phyloP scores from a whole-genome alignment of 2,888 invertebrate species.

The Drosophila meridionalis region DNA sequence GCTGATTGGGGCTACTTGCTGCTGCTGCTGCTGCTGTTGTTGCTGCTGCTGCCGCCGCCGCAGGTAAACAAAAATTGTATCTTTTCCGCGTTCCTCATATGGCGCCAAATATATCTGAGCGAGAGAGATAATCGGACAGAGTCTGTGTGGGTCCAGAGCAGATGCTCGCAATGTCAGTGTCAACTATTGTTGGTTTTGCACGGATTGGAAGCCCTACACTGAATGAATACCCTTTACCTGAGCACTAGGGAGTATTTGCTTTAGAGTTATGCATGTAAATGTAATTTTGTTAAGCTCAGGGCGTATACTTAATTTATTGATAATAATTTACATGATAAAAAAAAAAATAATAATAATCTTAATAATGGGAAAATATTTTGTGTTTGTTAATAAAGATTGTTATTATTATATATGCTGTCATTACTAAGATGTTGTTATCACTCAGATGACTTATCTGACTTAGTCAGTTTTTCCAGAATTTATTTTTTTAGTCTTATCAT shows the following conservation, averaged over 20 bases:
- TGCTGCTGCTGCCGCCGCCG: slow-evolving; percentile 12
- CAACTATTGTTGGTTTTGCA: slow-evolving; percentile 54
- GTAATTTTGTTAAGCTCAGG: background rate
- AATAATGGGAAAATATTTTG: background rate
- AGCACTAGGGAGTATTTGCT: background rate
- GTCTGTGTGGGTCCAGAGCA: slow-evolving; percentile 32
- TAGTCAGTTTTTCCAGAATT: background rate
- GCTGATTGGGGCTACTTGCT: slow-evolving; percentile 12
- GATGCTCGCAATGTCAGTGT: slow-evolving; percentile 70
- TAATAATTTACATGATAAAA: background rate
- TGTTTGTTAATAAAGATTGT: background rate
- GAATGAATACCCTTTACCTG: slow-evolving; percentile 34
- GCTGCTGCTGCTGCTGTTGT: slow-evolving; percentile 2
- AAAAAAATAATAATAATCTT: too few relatives aligned
- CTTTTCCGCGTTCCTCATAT: slow-evolving; percentile 46
- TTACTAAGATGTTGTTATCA: background rate
- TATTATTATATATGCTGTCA: background rate
- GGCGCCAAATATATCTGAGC: slow-evolving; percentile 57
- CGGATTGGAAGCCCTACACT: slow-evolving; percentile 47
- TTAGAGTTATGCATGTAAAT: background rate
- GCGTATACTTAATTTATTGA: background rate
- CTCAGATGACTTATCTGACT: background rate
- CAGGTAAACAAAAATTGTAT: slow-evolving; percentile 53
- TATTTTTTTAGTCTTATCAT: slow-evolving; percentile 17
- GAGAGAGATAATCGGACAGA: slow-evolving; percentile 14